A percentile compares a stretch with the other conserved stretches of the same genome.
phyloP scores from a whole-genome alignment of 2,888 invertebrate genomes.

The Pemphredon lugubris region DNA sequence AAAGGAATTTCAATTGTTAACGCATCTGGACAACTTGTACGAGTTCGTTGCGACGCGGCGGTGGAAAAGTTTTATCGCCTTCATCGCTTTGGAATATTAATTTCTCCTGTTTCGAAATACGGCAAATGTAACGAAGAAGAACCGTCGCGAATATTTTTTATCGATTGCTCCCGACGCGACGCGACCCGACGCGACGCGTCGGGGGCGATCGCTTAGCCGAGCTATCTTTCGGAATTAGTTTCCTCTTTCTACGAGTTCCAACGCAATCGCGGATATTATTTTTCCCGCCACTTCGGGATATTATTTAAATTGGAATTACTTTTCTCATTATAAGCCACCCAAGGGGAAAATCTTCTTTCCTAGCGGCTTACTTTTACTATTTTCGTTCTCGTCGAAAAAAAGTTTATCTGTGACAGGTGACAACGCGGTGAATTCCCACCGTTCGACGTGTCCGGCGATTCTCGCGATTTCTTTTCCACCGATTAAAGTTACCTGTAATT shows the following conservation, averaged over 20 bases:
- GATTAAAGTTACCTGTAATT: conserved; percentile 1
- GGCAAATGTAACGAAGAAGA: conserved; percentile 12
- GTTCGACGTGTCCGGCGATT: conserved; percentile 13
- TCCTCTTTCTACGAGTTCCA: conserved; percentile 60
- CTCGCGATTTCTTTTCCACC: neutral
- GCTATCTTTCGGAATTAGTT: conserved; percentile 69
- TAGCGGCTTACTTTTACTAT: conserved; percentile 74
- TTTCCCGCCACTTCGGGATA: conserved; percentile 74
- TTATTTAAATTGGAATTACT: conserved; percentile 81
- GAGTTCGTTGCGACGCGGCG: too few relatives aligned
- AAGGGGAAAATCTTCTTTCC: conserved; percentile 78
- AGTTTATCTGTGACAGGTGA: conserved; percentile 78
- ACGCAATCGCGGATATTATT: conserved; percentile 76
- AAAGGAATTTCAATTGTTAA: too few relatives aligned
- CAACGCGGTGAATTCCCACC: conserved; percentile 52
- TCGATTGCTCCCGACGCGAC: conserved; percentile 52
- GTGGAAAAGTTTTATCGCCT: too few relatives aligned
- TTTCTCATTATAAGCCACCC: conserved; percentile 80
- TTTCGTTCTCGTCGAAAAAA: conserved; percentile 63
- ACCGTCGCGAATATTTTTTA: conserved; percentile 35
- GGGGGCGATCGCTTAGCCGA: conserved; percentile 49
- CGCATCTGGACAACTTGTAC: too few relatives aligned
- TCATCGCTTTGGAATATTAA: neutral
- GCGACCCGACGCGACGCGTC: conserved; percentile 47
- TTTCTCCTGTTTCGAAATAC: neutral